Percentiles rank a stretch among this genome's conserved stretches.
Evolutionary conservation across 64 coral and sea anemone species (phyloP).

Genomic region (Anthopleura sola): DNA sequence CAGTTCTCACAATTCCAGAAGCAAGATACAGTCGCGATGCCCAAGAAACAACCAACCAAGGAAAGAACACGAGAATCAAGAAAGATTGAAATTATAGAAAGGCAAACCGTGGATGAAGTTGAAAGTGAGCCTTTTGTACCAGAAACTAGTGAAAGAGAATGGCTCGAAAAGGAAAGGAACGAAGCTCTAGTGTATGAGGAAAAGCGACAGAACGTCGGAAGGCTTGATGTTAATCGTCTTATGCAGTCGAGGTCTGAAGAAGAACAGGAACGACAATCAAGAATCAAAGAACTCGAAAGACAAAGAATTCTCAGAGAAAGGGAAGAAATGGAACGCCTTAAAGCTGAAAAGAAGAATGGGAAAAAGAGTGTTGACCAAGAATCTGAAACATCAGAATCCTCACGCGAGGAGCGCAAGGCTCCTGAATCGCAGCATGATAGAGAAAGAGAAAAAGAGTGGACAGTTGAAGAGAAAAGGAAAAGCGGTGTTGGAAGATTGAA

Average conservation of each 20-base stretch:
- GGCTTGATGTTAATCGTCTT: background rate
- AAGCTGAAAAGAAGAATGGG: background rate
- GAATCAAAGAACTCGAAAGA: background rate
- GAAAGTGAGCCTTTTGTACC: background rate
- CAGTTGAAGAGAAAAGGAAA: slow-evolving; percentile 7
- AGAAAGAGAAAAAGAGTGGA: background rate
- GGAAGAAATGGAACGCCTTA: slow-evolving; percentile 18
- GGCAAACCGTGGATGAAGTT: background rate
- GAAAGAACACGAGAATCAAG: background rate
- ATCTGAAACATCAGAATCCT: background rate
- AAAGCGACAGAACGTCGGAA: background rate
- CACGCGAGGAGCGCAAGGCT: background rate
- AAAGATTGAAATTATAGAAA: background rate
- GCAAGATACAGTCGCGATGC: background rate
- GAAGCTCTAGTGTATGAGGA: slow-evolving; percentile 12
- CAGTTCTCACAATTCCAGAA: slow-evolving; percentile 28
- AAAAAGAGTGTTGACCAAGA: background rate
- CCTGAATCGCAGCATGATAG: background rate
- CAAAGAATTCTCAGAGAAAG: background rate
- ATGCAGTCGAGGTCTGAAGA: slow-evolving; percentile 3
- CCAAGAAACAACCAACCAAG: background rate
- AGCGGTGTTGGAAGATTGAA: slow-evolving; percentile 8
- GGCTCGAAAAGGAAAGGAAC: background rate
- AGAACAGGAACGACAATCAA: slow-evolving; percentile 11
- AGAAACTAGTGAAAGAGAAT: background rate